A percentile compares a stretch with the other conserved stretches of the same genome.
Evolutionary conservation across 2,113 vertebrate species (phyloP).

Genomic region (Corythoichthys haematopterus): DNA sequence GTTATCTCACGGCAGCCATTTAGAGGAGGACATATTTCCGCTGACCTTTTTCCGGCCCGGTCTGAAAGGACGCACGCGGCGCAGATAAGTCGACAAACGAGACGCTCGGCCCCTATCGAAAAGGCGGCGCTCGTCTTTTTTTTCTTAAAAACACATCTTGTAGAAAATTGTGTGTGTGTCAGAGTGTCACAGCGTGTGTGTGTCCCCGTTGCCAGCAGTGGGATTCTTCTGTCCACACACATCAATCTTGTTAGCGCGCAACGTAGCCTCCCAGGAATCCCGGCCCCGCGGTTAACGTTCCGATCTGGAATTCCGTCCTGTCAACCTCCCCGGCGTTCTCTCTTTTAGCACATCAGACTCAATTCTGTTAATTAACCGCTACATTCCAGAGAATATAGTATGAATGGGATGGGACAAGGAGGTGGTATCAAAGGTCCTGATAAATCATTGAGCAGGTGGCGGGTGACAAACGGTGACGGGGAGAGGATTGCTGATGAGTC

Average conservation of each 20-base stretch:
- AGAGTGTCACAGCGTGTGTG: conserved; percentile 9
- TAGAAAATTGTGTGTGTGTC: conserved; percentile 7
- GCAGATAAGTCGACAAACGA: conserved; percentile 19
- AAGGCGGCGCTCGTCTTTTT: conserved; percentile 13
- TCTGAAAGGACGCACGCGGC: conserved; percentile 29
- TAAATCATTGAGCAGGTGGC: neutral
- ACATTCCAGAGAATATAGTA: neutral
- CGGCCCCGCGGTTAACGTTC: conserved; percentile 21
- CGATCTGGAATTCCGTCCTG: conserved; percentile 20
- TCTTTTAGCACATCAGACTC: neutral
- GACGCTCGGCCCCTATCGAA: neutral
- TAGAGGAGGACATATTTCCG: conserved; percentile 21
- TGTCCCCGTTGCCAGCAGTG: conserved; percentile 28
- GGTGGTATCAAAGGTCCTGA: neutral
- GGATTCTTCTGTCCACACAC: conserved; percentile 56
- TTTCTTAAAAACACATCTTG: neutral
- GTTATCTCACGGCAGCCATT: conserved; percentile 29
- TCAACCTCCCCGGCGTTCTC: conserved; percentile 6
- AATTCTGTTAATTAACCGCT: neutral
- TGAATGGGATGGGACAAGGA: neutral
- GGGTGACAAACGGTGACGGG: neutral
- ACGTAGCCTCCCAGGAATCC: conserved; percentile 48
- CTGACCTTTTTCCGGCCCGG: conserved; percentile 32
- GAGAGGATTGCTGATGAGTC: too few species aligned
- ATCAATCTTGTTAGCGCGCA: conserved; percentile 55